Percentiles rank a stretch among this genome's conserved stretches.
Conservation (phyloP, 2,797 vertebrate genomes). For the Takifugu ocellatus region DNA sequence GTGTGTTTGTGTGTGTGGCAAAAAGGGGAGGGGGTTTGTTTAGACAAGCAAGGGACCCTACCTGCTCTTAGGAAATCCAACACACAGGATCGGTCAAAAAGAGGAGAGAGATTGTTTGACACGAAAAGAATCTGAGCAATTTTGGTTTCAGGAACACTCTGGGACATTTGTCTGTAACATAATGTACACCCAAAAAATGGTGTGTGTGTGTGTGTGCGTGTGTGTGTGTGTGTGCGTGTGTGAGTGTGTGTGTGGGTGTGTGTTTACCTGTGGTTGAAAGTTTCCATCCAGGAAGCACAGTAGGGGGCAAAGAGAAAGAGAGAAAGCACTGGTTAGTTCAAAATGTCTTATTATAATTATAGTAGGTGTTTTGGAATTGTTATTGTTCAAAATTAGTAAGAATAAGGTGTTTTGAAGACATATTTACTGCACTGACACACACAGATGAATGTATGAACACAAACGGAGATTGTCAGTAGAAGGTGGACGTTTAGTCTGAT, state of each 20-base stretch:
- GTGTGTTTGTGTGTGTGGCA: not conserved
- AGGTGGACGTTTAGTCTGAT: no score
- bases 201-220: conserved; percentile 1
- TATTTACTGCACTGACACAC: conserved; percentile 52
- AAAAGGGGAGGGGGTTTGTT: conserved; percentile 45
- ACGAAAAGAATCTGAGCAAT: conserved; percentile 55
- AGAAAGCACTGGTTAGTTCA: conserved; percentile 42
- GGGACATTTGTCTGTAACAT: conserved; percentile 36
- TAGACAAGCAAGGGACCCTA: conserved; percentile 62
- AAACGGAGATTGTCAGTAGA: no score
- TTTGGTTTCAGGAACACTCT: conserved; percentile 34
- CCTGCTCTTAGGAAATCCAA: conserved; percentile 41
- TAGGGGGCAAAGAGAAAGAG: conserved; percentile 45
- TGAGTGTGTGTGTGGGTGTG: conserved; percentile 12
- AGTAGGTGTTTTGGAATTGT: not conserved
- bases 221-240: conserved; percentile 5
- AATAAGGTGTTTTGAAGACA: conserved; percentile 25
- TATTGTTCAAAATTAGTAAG: conserved; percentile 1
- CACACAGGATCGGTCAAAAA: conserved; percentile 61
- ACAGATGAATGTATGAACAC: conserved; percentile 61
- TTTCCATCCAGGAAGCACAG: conserved; percentile 25
- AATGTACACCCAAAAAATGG: not conserved
- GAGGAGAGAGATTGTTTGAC: conserved; percentile 57
- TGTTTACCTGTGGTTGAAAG: conserved; percentile 70
- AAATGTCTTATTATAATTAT: not conserved